phyloP scores from a whole-genome alignment of 1,140 invertebrate genomes.

The Drosophila hydei region DNA sequence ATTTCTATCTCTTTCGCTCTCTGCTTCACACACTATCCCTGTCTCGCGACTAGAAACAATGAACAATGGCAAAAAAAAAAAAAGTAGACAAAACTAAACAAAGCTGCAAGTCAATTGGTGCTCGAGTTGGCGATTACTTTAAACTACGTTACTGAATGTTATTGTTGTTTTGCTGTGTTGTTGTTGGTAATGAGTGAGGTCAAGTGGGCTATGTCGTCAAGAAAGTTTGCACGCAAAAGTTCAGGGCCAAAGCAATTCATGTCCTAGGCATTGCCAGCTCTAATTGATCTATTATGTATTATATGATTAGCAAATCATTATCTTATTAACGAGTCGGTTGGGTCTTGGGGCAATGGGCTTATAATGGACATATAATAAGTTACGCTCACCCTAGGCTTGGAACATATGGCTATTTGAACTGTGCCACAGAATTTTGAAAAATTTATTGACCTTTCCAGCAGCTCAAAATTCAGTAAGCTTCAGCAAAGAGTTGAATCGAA shows the following conservation, averaged over 20 bases:
- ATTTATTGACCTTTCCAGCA: too few species aligned
- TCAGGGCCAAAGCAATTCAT: constrained; percentile 59
- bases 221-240: constrained; percentile 37
- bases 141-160: constrained; percentile 22
- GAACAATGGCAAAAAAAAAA: constrained; percentile 28
- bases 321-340: background rate
- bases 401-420: too few species aligned
- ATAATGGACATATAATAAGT: too few species aligned
- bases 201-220: constrained; percentile 29
- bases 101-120: constrained; percentile 18
- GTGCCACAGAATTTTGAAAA: too few species aligned
- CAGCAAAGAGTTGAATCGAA: too few species aligned
- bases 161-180: constrained; percentile 24
- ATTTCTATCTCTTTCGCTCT: constrained; percentile 10
- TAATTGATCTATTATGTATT: constrained; percentile 4
- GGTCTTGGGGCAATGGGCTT: too few species aligned
- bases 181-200: constrained; percentile 37
- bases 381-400: too few species aligned
- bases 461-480: too few species aligned
- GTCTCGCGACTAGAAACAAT: constrained; percentile 24
- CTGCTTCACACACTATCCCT: background rate
- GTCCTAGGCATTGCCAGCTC: constrained; percentile 24
- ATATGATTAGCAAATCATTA: background rate
- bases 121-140: constrained; percentile 32
- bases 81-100: background rate